Conservation (phyloP, 2,888 invertebrate species). For the Ceraclea dissimilis region DNA sequence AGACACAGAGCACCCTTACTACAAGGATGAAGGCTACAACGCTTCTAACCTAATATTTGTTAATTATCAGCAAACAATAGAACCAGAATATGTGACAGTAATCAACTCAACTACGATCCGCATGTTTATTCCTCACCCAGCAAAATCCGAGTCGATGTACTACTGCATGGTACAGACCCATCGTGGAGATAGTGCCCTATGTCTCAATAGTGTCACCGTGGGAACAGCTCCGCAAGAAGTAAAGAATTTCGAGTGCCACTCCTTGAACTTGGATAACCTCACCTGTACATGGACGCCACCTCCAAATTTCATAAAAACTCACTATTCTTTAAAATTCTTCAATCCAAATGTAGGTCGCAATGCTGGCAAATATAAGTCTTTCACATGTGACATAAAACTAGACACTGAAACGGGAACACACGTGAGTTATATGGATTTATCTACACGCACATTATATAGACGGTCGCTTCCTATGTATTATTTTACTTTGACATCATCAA, state of each 20-base stretch:
- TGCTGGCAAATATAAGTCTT: constrained; percentile 28
- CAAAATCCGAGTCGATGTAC: constrained; percentile 46
- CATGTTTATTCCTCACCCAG: constrained; percentile 48
- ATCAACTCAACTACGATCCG: constrained; percentile 57
- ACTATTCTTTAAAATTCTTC: constrained; percentile 46
- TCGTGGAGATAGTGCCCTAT: constrained; percentile 31
- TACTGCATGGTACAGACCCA: constrained; percentile 44
- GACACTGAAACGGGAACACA: constrained; percentile 28
- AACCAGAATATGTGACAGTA: constrained; percentile 41
- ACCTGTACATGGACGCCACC: constrained; percentile 67
- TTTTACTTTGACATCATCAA: constrained; percentile 46
- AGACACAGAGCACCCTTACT: constrained; percentile 35
- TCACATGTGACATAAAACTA: constrained; percentile 16
- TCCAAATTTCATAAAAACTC: constrained; percentile 49
- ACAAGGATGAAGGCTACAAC: constrained; percentile 44
- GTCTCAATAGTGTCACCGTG: constrained; percentile 35
- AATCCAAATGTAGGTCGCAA: constrained; percentile 37
- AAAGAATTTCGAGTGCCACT: constrained; percentile 62
- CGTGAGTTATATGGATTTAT: constrained; percentile 44
- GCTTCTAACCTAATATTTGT: constrained; percentile 41
- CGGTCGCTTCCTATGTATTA: constrained; percentile 42
- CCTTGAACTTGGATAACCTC: constrained; percentile 64
- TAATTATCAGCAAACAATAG: constrained; percentile 34
- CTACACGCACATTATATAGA: constrained; percentile 48
- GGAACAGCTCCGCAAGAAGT: constrained; percentile 56